Evolutionary conservation across 1,140 invertebrate species (phyloP).

Genomic region (Neodiprion virginianus): DNA sequence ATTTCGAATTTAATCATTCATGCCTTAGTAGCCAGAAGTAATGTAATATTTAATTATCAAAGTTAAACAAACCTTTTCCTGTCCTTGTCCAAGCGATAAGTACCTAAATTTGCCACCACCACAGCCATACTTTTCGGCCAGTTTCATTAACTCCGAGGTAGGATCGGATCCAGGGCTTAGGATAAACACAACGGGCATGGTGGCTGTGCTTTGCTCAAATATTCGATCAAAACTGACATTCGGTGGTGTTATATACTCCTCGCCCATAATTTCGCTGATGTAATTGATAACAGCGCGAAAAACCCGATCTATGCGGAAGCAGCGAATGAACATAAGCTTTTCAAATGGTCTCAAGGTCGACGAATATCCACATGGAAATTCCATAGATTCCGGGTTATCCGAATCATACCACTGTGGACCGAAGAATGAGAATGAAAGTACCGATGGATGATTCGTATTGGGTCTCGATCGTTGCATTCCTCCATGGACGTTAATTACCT

Average conservation of each 20-base stretch:
- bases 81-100: constrained; percentile 87
- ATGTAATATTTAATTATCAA: background rate
- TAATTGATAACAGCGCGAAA: constrained; percentile 81
- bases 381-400: constrained; percentile 75
- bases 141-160: constrained; percentile 85
- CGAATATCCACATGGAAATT: constrained; percentile 75
- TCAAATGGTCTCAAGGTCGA: constrained; percentile 73
- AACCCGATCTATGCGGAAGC: constrained; percentile 87
- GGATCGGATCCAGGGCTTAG: constrained; percentile 89
- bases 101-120: constrained; percentile 79
- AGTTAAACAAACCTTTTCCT: constrained; percentile 71
- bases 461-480: background rate
- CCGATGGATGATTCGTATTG: constrained; percentile 7
- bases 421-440: constrained; percentile 20
- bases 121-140: constrained; percentile 76
- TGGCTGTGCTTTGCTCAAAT: constrained; percentile 80
- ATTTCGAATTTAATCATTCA: too few species aligned
- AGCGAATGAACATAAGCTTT: constrained; percentile 81
- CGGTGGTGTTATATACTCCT: constrained; percentile 84
- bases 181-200: constrained; percentile 86
- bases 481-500: constrained; percentile 55
- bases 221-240: constrained; percentile 83
- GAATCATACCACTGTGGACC: constrained; percentile 79
- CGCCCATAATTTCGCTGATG: constrained; percentile 81
- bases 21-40: background rate